Percentiles rank a stretch among this genome's conserved stretches.
Conservation (phyloP, 1,140 invertebrate species). For the Meloidogyne hapla region DNA sequence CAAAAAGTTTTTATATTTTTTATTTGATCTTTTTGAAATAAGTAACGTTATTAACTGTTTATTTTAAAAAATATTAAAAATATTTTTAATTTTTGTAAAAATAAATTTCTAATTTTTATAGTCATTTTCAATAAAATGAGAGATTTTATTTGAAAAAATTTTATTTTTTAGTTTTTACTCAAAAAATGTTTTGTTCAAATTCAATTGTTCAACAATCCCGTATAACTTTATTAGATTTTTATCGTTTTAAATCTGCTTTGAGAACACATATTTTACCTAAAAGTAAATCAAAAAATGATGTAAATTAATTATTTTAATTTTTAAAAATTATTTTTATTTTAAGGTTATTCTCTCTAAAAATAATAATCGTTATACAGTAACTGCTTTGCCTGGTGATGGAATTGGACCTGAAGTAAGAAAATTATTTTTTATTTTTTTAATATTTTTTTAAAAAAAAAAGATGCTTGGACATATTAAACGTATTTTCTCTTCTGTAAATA, state of each 20-base stretch:
- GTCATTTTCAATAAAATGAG: too few relatives aligned
- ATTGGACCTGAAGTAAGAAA: slow-evolving; percentile 81
- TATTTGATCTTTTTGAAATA: too few relatives aligned
- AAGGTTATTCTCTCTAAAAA: slow-evolving; percentile 74
- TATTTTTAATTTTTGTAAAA: too few relatives aligned
- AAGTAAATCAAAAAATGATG: slow-evolving; percentile 2
- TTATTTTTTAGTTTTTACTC: not conserved
- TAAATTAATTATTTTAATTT: not conserved
- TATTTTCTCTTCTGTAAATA: slow-evolving; percentile 72
- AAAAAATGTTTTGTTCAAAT: not conserved
- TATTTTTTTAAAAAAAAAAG: not conserved
- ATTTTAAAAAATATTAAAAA: too few relatives aligned
- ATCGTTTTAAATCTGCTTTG: not conserved
- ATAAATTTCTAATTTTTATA: too few relatives aligned
- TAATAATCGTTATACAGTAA: slow-evolving; percentile 87
- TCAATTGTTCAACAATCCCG: not conserved
- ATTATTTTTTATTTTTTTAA: not conserved
- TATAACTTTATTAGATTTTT: not conserved
- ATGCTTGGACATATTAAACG: slow-evolving; percentile 12
- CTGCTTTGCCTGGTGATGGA: slow-evolving; percentile 87
- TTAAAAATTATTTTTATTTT: not conserved
- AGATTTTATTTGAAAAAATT: too few relatives aligned
- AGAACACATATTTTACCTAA: not conserved
- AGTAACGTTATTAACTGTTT: too few relatives aligned
- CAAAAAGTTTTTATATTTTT: too few relatives aligned